These are phyloP conservation scores for Megalurothrips usitatus DNA, from an alignment of 2,888 invertebrate genomes.

Conservation along the genomic window DNA sequence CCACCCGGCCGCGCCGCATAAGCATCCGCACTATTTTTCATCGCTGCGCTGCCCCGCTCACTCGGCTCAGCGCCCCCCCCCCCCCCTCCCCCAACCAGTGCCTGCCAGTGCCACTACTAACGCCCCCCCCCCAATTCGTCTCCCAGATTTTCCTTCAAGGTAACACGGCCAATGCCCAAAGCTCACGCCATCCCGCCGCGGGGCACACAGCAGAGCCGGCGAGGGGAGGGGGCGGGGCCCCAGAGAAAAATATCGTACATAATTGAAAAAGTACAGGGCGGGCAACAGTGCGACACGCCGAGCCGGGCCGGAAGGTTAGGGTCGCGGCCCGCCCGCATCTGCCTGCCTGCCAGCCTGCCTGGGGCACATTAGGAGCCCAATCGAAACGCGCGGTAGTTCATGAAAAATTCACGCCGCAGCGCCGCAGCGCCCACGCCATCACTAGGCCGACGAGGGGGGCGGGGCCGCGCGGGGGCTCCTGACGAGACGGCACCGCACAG, in stretches of 20 bases:
- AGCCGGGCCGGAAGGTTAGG: too few relatives aligned
- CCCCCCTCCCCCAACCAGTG: background rate
- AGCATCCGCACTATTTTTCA: background rate
- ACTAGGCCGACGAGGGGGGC: too few relatives aligned
- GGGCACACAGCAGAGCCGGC: background rate
- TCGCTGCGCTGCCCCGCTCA: background rate
- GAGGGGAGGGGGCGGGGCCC: too few relatives aligned
- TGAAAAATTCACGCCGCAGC: background rate
- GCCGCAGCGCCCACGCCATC: background rate
- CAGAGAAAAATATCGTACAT: too few relatives aligned
- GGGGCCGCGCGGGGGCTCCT: too few relatives aligned
- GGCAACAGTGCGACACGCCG: too few relatives aligned
- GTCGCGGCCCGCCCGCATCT: too few relatives aligned
- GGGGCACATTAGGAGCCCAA: background rate
- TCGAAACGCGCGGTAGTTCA: background rate
- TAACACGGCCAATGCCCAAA: conserved; percentile 20
- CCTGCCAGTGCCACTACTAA: background rate
- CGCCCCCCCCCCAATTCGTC: conserved; percentile 1
- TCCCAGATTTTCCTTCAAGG: conserved; percentile 18
- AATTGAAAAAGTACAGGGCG: too few relatives aligned
- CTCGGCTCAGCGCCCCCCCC: background rate
- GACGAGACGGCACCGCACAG: too few relatives aligned
- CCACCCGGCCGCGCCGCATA: background rate
- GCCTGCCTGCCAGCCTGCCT: too few relatives aligned
- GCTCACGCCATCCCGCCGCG: background rate